Evolutionary conservation across 2,888 invertebrate genomes (phyloP).

Genomic region (Junonia oenone): DNA sequence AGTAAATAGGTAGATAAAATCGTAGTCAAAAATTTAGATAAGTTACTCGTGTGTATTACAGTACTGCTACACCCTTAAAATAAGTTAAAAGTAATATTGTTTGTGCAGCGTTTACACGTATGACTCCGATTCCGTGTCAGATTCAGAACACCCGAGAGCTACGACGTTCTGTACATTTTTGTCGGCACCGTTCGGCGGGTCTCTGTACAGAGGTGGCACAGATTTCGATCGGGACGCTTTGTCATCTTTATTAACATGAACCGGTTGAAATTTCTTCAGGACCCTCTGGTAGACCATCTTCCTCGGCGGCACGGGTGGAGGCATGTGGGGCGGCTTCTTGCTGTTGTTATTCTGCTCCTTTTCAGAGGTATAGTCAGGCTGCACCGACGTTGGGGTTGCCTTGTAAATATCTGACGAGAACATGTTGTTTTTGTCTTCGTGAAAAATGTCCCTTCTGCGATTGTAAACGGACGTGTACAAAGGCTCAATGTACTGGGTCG

Average conservation of each 20-base stretch:
- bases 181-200: slow-evolving; percentile 58
- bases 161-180: slow-evolving; percentile 56
- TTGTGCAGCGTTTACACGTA: slow-evolving; percentile 52
- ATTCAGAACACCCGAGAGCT: slow-evolving; percentile 68
- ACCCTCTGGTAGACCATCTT: slow-evolving; percentile 71
- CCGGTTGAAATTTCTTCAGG: slow-evolving; percentile 82
- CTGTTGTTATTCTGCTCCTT: slow-evolving; percentile 56
- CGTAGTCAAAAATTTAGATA: slow-evolving; percentile 1
- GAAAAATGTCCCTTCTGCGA: slow-evolving; percentile 62
- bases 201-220: slow-evolving; percentile 67
- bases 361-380: slow-evolving; percentile 56
- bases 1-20: slow-evolving; percentile 6
- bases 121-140: slow-evolving; percentile 75
- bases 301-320: slow-evolving; percentile 81
- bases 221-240: slow-evolving; percentile 69
- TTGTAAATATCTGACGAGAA: slow-evolving; percentile 71
- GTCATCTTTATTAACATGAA: slow-evolving; percentile 81
- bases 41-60: slow-evolving; percentile 14
- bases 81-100: slow-evolving; percentile 17
- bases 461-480: slow-evolving; percentile 70
- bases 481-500: slow-evolving; percentile 69
- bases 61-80: slow-evolving; percentile 28
- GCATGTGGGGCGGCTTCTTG: slow-evolving; percentile 73
- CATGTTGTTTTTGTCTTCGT: slow-evolving; percentile 63
- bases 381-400: slow-evolving; percentile 70